These are phyloP conservation scores for Apodemia mormo DNA, from an alignment of 2,888 invertebrate species.

Conservation along the genomic window DNA sequence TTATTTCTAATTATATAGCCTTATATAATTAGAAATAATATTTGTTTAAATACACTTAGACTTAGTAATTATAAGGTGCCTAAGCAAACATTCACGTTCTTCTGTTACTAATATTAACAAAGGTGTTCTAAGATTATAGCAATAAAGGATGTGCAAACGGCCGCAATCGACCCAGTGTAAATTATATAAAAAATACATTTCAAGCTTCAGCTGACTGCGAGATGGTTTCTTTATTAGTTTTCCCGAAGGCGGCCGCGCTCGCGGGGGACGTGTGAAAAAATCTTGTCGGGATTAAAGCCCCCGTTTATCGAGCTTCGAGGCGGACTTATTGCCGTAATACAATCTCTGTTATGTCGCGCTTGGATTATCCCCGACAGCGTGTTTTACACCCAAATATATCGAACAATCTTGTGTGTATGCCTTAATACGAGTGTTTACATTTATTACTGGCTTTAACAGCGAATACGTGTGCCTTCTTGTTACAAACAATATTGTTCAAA, in stretches of 20 bases:
- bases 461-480: no score
- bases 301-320: conserved; percentile 69
- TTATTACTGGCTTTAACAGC: no score
- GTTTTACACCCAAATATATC: conserved; percentile 41
- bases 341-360: conserved; percentile 76
- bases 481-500: no score
- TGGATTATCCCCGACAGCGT: conserved; percentile 70
- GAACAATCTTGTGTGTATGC: conserved; percentile 44
- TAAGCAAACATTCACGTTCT: no score
- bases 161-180: conserved; percentile 77
- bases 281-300: conserved; percentile 68
- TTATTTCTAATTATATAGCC: no score
- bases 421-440: conserved; percentile 28
- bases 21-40: no score
- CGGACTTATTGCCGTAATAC: conserved; percentile 77
- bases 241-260: conserved; percentile 58
- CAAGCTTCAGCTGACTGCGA: conserved; percentile 78
- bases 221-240: conserved; percentile 83
- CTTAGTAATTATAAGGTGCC: no score
- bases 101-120: no score
- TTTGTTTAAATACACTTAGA: no score
- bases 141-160: conserved; percentile 50
- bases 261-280: conserved; percentile 78
- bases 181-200: conserved; percentile 83
- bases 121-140: no score